Base-by-base conservation (phyloP, 2,888 invertebrate species). In the Pheosia tremula region DNA sequence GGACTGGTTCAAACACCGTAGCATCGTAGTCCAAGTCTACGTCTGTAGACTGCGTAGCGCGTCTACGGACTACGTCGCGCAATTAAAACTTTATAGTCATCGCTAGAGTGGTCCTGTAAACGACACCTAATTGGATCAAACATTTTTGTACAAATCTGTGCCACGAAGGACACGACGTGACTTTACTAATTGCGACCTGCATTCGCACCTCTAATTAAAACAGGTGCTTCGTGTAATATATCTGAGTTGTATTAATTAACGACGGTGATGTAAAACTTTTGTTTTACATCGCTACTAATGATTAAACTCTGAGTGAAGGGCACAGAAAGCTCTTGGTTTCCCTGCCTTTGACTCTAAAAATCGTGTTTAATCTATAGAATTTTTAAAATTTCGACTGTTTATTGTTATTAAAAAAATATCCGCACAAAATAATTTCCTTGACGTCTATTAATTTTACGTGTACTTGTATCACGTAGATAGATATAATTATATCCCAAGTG, bases 1-100 rank as follows among this genome's bases (percentile, higher is more conserved):
- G 43, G 43, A 13, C 24, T 50, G 49, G 60, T 69, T 69, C 59
- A 56, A 67, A 60, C 62, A 56, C 59, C 62, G 66, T 62, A 69
- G 67, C 63, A 63, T 71, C 74, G 77, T 73, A 71, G 72, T 58
- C 13, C 61, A 60, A 60, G 66, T 66, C 70, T 68, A 74, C 72
- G 68, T 59, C 64, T 65, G 66, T 69, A 69, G 67, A 49, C 61
- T 61, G 60, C 63, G 67, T 68, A 69, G 73, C 61, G 53, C 60
- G 60, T 61, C 66, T 67, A 66, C 62, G 59, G 63, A 54, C 61
- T 55, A 62, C 66, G 56, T 63, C 64, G 63, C 71, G 85, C 80
- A 87, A 85, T 86, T 86, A 86, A 87, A 87, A 86, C 75, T 86
- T 85, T 79, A 82, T 78, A 80, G 74, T 76, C 73, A 82, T 82